phyloP scores from a whole-genome alignment of 2,888 invertebrate species.

The Isotomurus palustris region DNA sequence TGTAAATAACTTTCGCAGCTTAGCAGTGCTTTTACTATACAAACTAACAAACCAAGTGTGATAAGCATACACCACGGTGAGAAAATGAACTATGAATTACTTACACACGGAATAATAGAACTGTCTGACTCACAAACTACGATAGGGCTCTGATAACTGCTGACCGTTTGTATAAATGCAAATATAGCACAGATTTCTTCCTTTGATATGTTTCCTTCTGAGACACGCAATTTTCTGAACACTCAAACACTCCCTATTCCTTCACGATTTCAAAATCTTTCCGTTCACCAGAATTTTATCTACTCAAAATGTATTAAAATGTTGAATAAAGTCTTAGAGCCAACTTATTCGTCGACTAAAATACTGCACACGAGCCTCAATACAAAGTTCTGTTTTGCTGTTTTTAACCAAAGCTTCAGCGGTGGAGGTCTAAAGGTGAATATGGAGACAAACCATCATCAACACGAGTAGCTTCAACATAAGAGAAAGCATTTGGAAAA shows the following conservation, averaged over 20 bases:
- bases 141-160: neutral
- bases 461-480: too few species aligned
- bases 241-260: too few species aligned
- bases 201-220: too few species aligned
- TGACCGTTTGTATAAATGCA: slow-evolving; percentile 12
- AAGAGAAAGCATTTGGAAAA: too few species aligned
- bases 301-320: neutral
- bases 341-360: neutral
- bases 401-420: too few species aligned
- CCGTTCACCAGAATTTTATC: neutral
- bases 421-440: too few species aligned
- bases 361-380: too few species aligned
- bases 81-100: slow-evolving; percentile 25
- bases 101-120: slow-evolving; percentile 2
- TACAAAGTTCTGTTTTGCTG: slow-evolving; percentile 2
- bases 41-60: neutral
- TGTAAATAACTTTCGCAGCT: slow-evolving; percentile 34
- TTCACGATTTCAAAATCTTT: too few species aligned
- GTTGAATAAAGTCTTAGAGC: neutral
- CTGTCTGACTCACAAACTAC: neutral
- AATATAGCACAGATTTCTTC: slow-evolving; percentile 11
- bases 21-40: too few species aligned
- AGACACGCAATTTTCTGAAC: neutral
- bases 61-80: slow-evolving; percentile 11
- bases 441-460: too few species aligned